Percentiles rank a stretch among this genome's conserved stretches.
phyloP scores from a whole-genome alignment of 2,797 vertebrate species.

The Ctenosaura bakeri region DNA sequence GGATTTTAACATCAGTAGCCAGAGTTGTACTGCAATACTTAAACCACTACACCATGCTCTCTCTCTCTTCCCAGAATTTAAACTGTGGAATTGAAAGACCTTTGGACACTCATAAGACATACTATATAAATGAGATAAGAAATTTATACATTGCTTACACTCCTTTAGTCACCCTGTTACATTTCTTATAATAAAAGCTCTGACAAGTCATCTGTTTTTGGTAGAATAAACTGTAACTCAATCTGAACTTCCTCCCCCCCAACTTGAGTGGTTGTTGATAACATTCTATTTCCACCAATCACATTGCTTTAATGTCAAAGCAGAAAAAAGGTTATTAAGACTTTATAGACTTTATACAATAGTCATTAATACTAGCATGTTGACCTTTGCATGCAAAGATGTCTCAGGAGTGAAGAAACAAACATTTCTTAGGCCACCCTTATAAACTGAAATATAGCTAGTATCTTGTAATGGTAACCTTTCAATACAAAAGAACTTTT shows the following conservation, averaged over 20 bases:
- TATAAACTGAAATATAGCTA: not conserved
- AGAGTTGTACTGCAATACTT: too few species aligned
- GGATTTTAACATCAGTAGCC: too few species aligned
- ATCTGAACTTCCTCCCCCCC: not conserved
- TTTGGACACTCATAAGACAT: not conserved
- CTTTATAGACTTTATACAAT: not conserved
- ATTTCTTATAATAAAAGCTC: not conserved
- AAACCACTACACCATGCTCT: too few species aligned
- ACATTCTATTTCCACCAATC: not conserved
- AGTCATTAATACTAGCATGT: not conserved
- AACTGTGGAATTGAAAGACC: not conserved
- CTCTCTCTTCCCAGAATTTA: too few species aligned
- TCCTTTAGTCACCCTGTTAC: not conserved
- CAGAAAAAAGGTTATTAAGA: conserved; percentile 4
- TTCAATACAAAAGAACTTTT: not conserved
- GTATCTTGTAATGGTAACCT: not conserved
- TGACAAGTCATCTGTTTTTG: not conserved
- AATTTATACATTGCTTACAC: not conserved
- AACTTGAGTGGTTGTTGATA: not conserved
- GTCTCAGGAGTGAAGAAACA: rapidly evolving
- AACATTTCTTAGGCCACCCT: not conserved
- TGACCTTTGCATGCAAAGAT: not conserved
- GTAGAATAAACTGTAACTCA: not conserved
- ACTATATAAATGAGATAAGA: not conserved
- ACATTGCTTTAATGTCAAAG: not conserved